Evolutionary conservation across 2,797 vertebrate species (phyloP), one percentile per base, ranked within the genome.

Genomic region (Syngnathus acus): DNA sequence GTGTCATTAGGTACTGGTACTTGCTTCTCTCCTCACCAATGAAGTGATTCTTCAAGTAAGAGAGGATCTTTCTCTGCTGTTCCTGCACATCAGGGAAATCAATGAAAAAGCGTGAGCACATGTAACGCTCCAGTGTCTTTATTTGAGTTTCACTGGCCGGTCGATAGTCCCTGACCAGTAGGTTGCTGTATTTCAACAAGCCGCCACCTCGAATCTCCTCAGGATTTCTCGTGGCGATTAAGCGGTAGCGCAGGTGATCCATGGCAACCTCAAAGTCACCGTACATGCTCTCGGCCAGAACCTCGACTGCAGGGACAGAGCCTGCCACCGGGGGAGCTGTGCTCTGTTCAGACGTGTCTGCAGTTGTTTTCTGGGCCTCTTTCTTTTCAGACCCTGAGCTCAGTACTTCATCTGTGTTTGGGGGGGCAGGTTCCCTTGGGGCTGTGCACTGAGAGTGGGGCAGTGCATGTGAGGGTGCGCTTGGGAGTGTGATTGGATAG

Each of bases 81-180:
- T 98, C 94, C 17, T 89, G 90, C 71, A 99, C 91, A 9, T 97
- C 93, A 1, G 96, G 94, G 86, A 99, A 99, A 84, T 99, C 97
- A 39, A 99, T 98, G 87, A 99, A 99, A 86, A 99, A 99, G 19
- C 96, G 92, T 1, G 97, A 99, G 86, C 97, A 99, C 97, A 99
- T 99, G 80, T 99, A 99, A 64, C 97, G 94, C 78, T 99, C 95
- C 64, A 97, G 85, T 1, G 85, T 94, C 84, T 98, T 98, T 74
- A 99, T 98, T 88, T 98, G 92, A 23, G 89, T 89, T 83, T 96
- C 90, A 4, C 93, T 92, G 21, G 92, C 93, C 0, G 97, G 95
- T 64, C 94, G 94, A 82, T 97, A 99, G 81, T 96, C 93, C 57
- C 91, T 92, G 65, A 98, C 95, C 74, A 99, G 87, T 69, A 99